These are phyloP conservation scores for Machimus atricapillus DNA, from an alignment of 2,888 invertebrate species.

Conservation along the genomic window DNA sequence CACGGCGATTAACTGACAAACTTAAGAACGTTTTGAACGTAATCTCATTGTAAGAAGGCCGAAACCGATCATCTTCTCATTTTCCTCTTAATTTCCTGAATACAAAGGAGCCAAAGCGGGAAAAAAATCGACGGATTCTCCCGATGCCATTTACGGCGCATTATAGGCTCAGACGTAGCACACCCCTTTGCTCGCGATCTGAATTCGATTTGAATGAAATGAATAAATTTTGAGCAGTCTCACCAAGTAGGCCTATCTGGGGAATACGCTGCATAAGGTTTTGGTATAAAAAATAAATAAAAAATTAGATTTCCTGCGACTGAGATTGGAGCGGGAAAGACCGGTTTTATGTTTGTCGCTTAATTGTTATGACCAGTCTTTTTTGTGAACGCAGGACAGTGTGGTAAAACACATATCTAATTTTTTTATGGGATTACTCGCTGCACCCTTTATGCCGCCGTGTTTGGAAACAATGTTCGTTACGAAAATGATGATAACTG, in stretches of 20 bases:
- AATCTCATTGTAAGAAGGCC: slow-evolving; percentile 2
- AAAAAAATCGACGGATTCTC: not conserved
- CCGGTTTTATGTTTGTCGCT: not conserved
- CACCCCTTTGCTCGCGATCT: slow-evolving; percentile 6
- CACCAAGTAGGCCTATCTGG: not conserved
- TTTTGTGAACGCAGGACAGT: not conserved
- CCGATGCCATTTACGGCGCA: not conserved
- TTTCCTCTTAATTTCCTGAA: slow-evolving; percentile 26
- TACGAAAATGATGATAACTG: not conserved
- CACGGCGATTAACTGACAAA: slow-evolving; percentile 24
- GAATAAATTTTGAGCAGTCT: slow-evolving; percentile 1
- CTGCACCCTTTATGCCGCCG: not conserved
- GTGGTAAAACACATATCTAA: not conserved
- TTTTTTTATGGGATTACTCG: not conserved
- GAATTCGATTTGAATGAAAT: slow-evolving; percentile 6
- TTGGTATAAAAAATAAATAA: not conserved
- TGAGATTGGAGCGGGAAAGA: not conserved
- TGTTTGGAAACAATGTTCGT: not conserved
- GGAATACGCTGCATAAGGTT: not conserved
- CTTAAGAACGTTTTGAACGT: slow-evolving; percentile 1
- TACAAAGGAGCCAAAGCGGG: not conserved
- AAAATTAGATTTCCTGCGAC: not conserved
- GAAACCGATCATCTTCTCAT: slow-evolving; percentile 24
- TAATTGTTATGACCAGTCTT: not conserved
- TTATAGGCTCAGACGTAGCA: not conserved